phyloP scores from a whole-genome alignment of 2,888 invertebrate genomes.

The Netelia inedita region DNA sequence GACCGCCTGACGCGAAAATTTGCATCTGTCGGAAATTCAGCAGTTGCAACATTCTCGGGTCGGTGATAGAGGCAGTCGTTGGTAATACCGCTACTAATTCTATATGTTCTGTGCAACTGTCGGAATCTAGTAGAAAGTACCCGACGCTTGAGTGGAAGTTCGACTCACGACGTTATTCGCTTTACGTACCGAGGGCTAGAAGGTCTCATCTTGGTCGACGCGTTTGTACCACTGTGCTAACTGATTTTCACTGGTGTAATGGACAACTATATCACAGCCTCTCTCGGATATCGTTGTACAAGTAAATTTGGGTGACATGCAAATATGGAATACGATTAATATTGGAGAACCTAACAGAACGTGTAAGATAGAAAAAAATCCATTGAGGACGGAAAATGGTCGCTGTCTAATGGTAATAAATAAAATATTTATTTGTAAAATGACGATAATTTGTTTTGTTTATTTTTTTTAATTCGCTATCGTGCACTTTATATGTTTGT shows the following conservation, averaged over 20 bases:
- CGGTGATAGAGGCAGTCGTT: slow-evolving; percentile 57
- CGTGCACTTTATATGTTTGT: slow-evolving; percentile 15
- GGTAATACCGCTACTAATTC: slow-evolving; percentile 26
- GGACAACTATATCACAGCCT: neutral
- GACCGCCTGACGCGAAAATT: slow-evolving; percentile 64
- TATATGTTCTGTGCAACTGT: slow-evolving; percentile 36
- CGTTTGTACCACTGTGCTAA: neutral
- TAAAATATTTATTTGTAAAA: no score
- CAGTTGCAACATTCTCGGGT: slow-evolving; percentile 49
- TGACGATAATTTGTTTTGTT: no score
- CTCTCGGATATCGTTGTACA: neutral
- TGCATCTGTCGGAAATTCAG: slow-evolving; percentile 69
- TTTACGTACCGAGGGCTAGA: slow-evolving; percentile 11
- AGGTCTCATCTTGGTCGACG: neutral
- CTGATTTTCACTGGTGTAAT: neutral
- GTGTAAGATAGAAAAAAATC: neutral
- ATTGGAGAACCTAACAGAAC: neutral
- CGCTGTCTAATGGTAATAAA: no score
- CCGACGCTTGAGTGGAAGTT: slow-evolving; percentile 55
- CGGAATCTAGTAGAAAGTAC: slow-evolving; percentile 60
- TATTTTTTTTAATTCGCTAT: slow-evolving; percentile 34
- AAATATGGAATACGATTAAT: neutral
- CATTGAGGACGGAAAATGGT: no score
- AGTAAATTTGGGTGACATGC: neutral
- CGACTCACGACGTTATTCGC: slow-evolving; percentile 40